Evolutionary conservation across 2,797 vertebrate genomes (phyloP).

Genomic region (Coluber constrictor): DNA sequence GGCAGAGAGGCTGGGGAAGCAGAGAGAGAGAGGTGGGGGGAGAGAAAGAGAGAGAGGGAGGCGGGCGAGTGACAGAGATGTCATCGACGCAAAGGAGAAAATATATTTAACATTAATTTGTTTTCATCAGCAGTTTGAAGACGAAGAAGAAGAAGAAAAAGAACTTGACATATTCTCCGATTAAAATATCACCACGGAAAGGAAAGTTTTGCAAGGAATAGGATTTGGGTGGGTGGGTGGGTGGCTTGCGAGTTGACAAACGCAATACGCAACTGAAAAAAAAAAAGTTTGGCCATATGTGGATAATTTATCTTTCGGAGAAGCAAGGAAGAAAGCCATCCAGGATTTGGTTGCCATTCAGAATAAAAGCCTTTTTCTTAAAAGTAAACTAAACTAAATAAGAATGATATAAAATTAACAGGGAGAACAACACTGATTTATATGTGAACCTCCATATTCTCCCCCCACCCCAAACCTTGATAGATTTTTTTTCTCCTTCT

Average conservation of each 20-base stretch:
- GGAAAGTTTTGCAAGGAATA: conserved; percentile 40
- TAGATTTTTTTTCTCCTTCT: not conserved
- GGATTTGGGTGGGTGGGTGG: conserved; percentile 17
- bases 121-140: conserved; percentile 61
- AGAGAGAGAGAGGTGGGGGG: not conserved
- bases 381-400: conserved; percentile 8
- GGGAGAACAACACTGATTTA: not conserved
- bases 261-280: conserved; percentile 14
- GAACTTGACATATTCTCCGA: conserved; percentile 21
- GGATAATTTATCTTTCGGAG: not conserved
- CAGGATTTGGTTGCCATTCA: not conserved
- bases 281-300: conserved; percentile 43
- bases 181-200: conserved; percentile 65
- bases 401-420: conserved; percentile 37
- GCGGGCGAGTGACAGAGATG: conserved; percentile 56
- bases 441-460: not conserved
- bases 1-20: not conserved
- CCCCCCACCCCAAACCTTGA: not conserved
- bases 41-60: conserved; percentile 30
- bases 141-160: conserved; percentile 25
- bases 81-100: conserved; percentile 15
- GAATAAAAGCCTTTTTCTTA: not conserved
- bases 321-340: not conserved
- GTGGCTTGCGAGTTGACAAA: conserved; percentile 25
- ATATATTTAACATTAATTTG: conserved; percentile 64